Evolutionary conservation across 2,797 vertebrate genomes (phyloP), one percentile per base, ranked within the genome.

Genomic region (Macropus fuliginosus): DNA sequence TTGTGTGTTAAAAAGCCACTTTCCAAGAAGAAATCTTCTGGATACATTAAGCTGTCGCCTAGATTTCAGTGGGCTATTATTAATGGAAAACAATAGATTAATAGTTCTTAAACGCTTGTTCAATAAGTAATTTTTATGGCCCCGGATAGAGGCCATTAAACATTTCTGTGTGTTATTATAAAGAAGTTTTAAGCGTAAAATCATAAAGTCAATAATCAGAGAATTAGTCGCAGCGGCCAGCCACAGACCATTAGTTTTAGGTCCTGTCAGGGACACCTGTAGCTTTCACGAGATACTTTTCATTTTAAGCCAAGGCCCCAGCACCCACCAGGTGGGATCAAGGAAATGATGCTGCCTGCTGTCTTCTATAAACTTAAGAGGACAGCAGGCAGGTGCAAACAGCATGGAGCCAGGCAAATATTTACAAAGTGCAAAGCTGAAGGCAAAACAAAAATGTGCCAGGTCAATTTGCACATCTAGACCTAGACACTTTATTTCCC

Each of bases 131-230:
- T 97, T 98, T 98, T 97, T 98, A 98, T 98, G 74, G 96, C 94
- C 96, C 96, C 97, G 96, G 96, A 95, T 98, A 98, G 97, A 97
- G 98, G 97, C 97, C 96, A 96, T 98, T 98, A 97, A 97, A 96
- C 97, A 96, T 98, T 97, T 98, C 97, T 93, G 95, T 98, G 96
- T 91, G 98, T 98, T 98, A 97, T 97, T 98, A 98, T 97, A 94
- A 96, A 98, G 96, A 97, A 98, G 98, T 98, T 98, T 98, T 97
- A 97, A 98, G 97, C 95, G 95, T 98, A 97, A 97, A 98, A 96
- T 98, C 96, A 97, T 98, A 98, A 98, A 97, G 95, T 97, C 97
- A 97, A 98, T 98, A 97, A 98, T 97, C 97, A 95, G 95, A 95
- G 95, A 96, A 98, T 98, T 98, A 97, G 91, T 98, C 97, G 97